Conservation (phyloP, 2,113 vertebrate species). For the Dicentrarchus labrax region DNA sequence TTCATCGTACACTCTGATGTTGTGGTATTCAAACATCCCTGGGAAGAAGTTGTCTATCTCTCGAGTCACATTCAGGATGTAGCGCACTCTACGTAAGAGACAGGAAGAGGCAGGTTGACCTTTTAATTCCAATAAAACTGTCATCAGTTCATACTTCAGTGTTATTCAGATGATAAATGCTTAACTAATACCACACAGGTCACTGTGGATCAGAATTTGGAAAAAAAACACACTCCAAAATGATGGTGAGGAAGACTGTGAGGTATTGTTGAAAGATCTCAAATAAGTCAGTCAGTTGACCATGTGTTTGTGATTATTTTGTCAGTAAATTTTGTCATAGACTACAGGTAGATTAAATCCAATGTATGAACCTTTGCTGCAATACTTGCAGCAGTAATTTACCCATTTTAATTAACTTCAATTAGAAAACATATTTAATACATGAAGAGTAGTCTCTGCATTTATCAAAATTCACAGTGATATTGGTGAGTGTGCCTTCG, state of each 20-base stretch:
- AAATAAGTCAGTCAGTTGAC: neutral
- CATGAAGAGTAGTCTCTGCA: neutral
- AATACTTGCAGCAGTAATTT: neutral
- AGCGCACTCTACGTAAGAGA: constrained; percentile 86
- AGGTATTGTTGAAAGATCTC: neutral
- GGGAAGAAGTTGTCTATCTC: constrained; percentile 99
- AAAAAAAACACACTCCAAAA: neutral
- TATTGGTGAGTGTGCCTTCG: neutral
- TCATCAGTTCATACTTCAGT: neutral
- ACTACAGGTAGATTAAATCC: neutral
- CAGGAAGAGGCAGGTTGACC: neutral
- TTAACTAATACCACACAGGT: neutral
- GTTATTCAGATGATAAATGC: neutral
- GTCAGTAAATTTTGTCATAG: neutral
- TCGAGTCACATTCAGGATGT: constrained; percentile 97
- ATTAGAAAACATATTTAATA: neutral
- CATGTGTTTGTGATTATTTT: neutral
- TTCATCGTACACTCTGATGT: constrained; percentile 97
- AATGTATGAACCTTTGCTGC: neutral
- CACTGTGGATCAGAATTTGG: neutral
- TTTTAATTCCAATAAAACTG: neutral
- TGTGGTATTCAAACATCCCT: constrained; percentile 96
- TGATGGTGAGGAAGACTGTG: neutral
- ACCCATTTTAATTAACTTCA: neutral
- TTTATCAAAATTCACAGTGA: neutral